Percentiles rank a stretch among this genome's conserved stretches.
Evolutionary conservation across 2,113 vertebrate species (phyloP).

Genomic region (Rhinopomastus cyanomelas): DNA sequence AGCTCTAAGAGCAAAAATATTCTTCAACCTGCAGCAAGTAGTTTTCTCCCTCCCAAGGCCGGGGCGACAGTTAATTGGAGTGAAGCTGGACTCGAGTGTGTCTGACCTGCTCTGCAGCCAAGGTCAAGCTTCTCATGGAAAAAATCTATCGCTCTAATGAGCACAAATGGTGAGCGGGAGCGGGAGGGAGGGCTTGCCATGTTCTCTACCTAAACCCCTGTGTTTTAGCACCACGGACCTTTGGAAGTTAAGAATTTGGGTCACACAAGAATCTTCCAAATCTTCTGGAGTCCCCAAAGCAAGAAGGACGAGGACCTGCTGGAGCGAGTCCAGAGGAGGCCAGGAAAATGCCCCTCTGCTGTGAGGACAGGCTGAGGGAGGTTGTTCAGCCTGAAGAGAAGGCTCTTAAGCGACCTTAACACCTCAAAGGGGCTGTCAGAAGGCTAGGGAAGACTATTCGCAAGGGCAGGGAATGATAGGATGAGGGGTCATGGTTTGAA

Average conservation of each 20-base stretch:
- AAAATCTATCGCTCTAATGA: background rate
- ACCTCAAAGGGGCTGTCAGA: too few relatives aligned
- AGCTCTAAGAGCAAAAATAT: fast-evolving
- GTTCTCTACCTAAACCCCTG: background rate
- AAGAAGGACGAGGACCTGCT: too few relatives aligned
- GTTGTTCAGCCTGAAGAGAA: too few relatives aligned
- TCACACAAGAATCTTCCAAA: background rate
- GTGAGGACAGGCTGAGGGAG: too few relatives aligned
- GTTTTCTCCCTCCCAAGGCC: background rate
- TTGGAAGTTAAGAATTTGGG: background rate
- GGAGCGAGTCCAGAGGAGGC: too few relatives aligned
- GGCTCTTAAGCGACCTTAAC: too few relatives aligned
- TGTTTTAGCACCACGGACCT: background rate
- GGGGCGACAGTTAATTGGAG: background rate
- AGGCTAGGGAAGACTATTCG: too few relatives aligned
- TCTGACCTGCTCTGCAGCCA: background rate
- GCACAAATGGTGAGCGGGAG: background rate
- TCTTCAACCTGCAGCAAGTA: background rate
- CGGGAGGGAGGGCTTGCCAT: background rate
- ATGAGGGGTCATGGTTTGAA: too few relatives aligned
- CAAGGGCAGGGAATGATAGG: too few relatives aligned
- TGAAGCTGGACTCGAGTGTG: background rate
- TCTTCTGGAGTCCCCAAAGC: too few relatives aligned
- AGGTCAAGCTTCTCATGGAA: background rate
- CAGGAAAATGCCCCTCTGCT: too few relatives aligned